These are phyloP conservation scores for Paraescarpia echinospica DNA, from an alignment of 1,140 invertebrate species.

Conservation along the genomic window DNA sequence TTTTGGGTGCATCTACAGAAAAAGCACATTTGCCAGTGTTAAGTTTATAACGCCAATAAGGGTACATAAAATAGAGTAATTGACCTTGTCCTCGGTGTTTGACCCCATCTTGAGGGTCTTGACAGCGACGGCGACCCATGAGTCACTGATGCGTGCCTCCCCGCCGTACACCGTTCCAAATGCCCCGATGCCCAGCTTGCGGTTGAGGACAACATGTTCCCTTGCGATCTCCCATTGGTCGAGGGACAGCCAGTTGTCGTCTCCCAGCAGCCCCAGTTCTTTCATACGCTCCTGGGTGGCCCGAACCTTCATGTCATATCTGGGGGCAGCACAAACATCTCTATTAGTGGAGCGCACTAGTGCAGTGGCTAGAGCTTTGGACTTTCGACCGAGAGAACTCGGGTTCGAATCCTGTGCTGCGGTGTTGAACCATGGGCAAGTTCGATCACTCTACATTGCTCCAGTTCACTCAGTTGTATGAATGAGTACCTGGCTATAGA, in stretches of 20 bases:
- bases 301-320: slow-evolving; percentile 73
- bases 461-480: too few relatives aligned
- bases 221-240: slow-evolving; percentile 86
- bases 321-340: slow-evolving; percentile 35
- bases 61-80: too few relatives aligned
- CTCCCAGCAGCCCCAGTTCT: slow-evolving; percentile 67
- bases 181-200: slow-evolving; percentile 84
- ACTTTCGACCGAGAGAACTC: too few relatives aligned
- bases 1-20: too few relatives aligned
- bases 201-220: slow-evolving; percentile 84
- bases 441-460: too few relatives aligned
- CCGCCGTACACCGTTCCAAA: slow-evolving; percentile 87
- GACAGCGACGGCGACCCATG: slow-evolving; percentile 86
- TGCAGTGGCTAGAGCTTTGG: too few relatives aligned
- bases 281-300: slow-evolving; percentile 73
- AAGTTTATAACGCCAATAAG: too few relatives aligned
- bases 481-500: too few relatives aligned
- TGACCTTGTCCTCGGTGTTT: slow-evolving; percentile 76
- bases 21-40: too few relatives aligned
- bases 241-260: slow-evolving; percentile 60
- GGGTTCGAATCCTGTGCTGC: too few relatives aligned
- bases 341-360: too few relatives aligned
- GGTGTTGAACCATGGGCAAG: too few relatives aligned
- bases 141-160: slow-evolving; percentile 70
- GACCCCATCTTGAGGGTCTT: slow-evolving; percentile 86